These are phyloP conservation scores for Chrysotoxum bicinctum DNA, from an alignment of 2,888 invertebrate genomes.

Conservation along the genomic window DNA sequence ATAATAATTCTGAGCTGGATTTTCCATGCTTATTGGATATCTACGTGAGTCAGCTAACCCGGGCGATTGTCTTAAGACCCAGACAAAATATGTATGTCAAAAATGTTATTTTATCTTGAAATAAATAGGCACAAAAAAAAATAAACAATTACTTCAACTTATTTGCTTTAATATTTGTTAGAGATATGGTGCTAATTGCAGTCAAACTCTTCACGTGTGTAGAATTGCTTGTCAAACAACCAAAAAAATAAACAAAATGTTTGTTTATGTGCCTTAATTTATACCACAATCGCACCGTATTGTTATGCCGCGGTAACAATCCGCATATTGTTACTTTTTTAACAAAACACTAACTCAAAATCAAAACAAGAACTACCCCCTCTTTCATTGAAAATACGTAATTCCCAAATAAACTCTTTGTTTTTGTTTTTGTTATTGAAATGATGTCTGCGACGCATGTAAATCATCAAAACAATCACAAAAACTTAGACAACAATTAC, in stretches of 20 bases:
- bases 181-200: not conserved
- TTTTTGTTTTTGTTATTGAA: constrained; percentile 15
- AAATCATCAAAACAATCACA: constrained; percentile 22
- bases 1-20: too few species aligned
- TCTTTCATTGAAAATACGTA: constrained; percentile 26
- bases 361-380: not conserved
- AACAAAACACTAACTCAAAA: not conserved
- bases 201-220: not conserved
- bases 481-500: constrained; percentile 9
- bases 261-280: not conserved
- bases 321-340: not conserved
- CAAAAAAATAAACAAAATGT: not conserved
- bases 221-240: not conserved
- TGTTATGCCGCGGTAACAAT: not conserved
- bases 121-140: not conserved
- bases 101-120: not conserved
- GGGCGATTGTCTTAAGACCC: too few species aligned
- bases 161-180: not conserved
- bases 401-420: constrained; percentile 10
- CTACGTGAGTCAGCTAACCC: too few species aligned
- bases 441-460: not conserved
- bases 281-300: not conserved
- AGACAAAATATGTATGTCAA: not conserved
- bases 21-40: too few species aligned
- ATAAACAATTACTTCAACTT: not conserved